Conservation (phyloP, 2,797 vertebrate species). For the Rhinophrynus dorsalis region DNA sequence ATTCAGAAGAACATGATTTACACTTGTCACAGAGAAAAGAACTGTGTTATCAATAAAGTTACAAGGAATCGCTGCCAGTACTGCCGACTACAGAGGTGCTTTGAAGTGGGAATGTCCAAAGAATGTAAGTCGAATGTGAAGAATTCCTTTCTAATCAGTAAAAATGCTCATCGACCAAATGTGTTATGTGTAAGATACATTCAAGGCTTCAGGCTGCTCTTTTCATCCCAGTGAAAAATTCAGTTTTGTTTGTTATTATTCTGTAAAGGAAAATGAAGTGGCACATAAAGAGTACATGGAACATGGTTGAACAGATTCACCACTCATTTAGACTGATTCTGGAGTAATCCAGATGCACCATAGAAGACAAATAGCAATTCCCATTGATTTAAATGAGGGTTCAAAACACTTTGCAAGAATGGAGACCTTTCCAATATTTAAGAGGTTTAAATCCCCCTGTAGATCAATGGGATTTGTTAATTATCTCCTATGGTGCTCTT, state of each 20-base stretch:
- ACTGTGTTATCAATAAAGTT: conserved; percentile 98
- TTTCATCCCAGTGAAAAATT: not conserved
- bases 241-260: not conserved
- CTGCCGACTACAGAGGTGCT: conserved; percentile 95
- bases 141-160: conserved; percentile 40
- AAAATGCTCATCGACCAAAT: conserved; percentile 1
- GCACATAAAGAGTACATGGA: not conserved
- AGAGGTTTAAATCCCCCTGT: no score
- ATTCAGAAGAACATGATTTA: conserved; percentile 99
- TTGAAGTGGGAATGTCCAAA: conserved; percentile 96
- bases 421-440: no score
- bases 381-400: no score
- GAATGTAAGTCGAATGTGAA: conserved; percentile 82
- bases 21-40: conserved; percentile 93
- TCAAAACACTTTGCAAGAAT: no score
- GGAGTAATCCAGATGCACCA: no score
- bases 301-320: no score
- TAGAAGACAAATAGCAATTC: no score
- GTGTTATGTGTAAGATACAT: not conserved
- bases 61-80: conserved; percentile 98
- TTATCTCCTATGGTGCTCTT: no score
- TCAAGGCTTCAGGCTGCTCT: not conserved
- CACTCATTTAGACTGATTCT: no score
- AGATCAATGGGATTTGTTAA: no score
- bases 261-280: not conserved